Conservation (phyloP, 2,797 vertebrate genomes). For the Tadarida brasiliensis region DNA sequence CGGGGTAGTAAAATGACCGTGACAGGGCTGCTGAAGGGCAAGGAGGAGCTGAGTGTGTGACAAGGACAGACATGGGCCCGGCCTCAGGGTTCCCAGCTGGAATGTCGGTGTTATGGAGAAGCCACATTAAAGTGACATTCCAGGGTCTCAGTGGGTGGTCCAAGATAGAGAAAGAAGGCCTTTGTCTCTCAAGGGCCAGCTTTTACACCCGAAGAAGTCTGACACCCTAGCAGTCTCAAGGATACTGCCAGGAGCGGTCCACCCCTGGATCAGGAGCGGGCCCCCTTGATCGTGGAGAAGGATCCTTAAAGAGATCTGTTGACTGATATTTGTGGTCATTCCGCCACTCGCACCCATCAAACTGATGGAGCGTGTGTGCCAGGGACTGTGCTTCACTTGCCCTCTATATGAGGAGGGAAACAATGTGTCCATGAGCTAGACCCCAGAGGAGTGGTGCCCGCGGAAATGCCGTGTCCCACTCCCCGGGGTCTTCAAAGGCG, state of each 20-base stretch:
- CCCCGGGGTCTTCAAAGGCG: background rate
- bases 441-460: background rate
- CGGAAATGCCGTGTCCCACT: background rate
- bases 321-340: conserved; percentile 38
- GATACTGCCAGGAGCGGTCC: background rate
- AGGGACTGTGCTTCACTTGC: conserved; percentile 44
- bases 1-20: background rate
- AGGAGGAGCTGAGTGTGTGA: background rate
- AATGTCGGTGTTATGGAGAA: background rate
- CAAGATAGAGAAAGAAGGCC: background rate
- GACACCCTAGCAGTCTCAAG: background rate
- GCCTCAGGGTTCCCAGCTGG: background rate
- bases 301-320: conserved; percentile 36
- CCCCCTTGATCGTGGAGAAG: background rate
- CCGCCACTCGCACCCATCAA: conserved; percentile 16
- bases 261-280: background rate
- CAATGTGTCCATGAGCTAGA: background rate
- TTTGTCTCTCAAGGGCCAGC: background rate
- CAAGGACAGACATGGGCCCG: background rate
- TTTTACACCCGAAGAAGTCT: background rate
- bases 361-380: background rate
- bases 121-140: background rate
- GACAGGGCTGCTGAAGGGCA: background rate
- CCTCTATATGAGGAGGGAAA: conserved; percentile 40
- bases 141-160: background rate